phyloP scores from a whole-genome alignment of 2,113 vertebrate species.

The Indicator maculatus region DNA sequence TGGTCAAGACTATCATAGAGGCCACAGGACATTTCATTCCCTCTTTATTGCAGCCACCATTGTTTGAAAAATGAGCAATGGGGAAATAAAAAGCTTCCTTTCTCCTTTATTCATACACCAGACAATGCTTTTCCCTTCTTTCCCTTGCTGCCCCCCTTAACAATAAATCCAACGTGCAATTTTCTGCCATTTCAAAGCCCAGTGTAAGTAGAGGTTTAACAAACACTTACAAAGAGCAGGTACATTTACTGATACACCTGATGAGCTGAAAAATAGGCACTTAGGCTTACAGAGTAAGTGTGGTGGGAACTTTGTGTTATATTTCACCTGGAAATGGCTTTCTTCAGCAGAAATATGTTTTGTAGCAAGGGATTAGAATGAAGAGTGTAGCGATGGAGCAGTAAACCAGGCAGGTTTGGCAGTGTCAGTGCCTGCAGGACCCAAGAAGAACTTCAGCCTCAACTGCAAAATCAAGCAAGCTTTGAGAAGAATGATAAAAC shows the following conservation, averaged over 20 bases:
- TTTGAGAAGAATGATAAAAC: not conserved
- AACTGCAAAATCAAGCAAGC: not conserved
- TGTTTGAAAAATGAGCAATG: not conserved
- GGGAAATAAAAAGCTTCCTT: not conserved
- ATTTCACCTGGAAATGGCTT: not conserved
- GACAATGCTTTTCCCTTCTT: not conserved
- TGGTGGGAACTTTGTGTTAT: not conserved
- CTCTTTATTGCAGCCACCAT: not conserved
- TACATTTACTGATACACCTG: not conserved
- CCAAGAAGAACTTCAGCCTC: not conserved
- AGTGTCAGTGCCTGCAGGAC: not conserved
- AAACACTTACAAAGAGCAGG: not conserved
- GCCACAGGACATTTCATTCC: not conserved
- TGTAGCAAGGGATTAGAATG: not conserved
- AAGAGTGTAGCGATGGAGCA: not conserved
- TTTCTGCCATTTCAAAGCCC: slow-evolving; percentile 26
- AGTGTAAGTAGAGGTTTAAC: slow-evolving; percentile 19
- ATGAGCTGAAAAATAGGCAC: not conserved
- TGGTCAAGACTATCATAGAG: not conserved
- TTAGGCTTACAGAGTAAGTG: not conserved
- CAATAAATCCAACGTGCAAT: not conserved
- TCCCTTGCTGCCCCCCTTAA: not conserved
- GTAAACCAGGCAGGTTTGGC: not conserved
- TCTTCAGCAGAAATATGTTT: not conserved
- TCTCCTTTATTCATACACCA: not conserved